Conservation (phyloP, 1,140 invertebrate species). For the Drosophila mayri region DNA sequence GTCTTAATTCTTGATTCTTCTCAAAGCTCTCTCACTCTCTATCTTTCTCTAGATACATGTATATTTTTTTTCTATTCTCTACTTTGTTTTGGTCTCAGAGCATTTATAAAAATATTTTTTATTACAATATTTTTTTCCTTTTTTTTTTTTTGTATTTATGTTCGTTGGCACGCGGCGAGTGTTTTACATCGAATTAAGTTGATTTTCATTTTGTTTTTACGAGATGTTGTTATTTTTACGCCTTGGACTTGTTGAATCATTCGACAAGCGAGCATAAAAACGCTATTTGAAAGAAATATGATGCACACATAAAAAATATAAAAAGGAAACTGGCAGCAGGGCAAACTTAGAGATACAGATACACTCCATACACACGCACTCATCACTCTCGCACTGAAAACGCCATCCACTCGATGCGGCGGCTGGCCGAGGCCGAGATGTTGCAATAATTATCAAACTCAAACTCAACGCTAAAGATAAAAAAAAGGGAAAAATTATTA, state of each 20-base stretch:
- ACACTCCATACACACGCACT: constrained; percentile 17
- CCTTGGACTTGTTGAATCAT: constrained; percentile 65
- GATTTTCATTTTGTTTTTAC: constrained; percentile 42
- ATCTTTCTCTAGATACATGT: background rate
- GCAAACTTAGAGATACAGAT: constrained; percentile 19
- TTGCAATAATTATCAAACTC: constrained; percentile 69
- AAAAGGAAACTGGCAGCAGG: background rate
- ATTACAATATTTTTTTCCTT: constrained; percentile 42
- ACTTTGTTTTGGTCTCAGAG: constrained; percentile 24
- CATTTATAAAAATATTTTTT: constrained; percentile 47
- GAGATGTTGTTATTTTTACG: constrained; percentile 63
- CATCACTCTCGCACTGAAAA: constrained; percentile 10
- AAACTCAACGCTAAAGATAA: constrained; percentile 1
- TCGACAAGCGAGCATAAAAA: constrained; percentile 60
- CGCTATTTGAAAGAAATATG: constrained; percentile 57
- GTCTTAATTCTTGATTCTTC: constrained; percentile 14
- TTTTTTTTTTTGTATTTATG: constrained; percentile 19
- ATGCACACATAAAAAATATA: constrained; percentile 33
- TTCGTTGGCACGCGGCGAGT: constrained; percentile 16
- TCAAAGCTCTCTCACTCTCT: constrained; percentile 1
- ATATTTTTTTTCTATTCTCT: constrained; percentile 22
- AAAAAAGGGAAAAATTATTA: constrained; percentile 19
- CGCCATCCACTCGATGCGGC: constrained; percentile 33
- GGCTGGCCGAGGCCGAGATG: constrained; percentile 18
- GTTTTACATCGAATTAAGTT: constrained; percentile 47